Base-by-base conservation (phyloP, 2,888 invertebrate species). In the Pheosia tremula region DNA sequence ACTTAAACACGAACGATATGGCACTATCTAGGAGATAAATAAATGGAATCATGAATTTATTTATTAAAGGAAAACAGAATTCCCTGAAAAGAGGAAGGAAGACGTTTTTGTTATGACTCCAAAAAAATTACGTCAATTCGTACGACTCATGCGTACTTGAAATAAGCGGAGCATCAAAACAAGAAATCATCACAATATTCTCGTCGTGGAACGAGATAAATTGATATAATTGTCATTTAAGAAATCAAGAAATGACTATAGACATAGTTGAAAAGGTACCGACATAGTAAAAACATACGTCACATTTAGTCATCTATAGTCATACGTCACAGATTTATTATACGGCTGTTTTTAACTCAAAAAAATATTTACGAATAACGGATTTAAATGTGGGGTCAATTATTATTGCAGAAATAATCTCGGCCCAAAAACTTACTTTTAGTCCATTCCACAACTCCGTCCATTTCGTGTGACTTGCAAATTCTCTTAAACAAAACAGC, bases 21-120 rank as follows among this genome's bases (percentile, higher is more conserved):
- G 7, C 1, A 53, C 5, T 10, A 55, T 55, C 55, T n/a, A 10
- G 52, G 59, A 66, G 49, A 13, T 37, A 47, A 53, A 58, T 38
- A 55, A 8, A 39, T 37, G 41, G 8, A 53, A 8, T 13, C 54
- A 47, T 60, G 6, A 36, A 56, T 53, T 63, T 61, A 54, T 54
- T 8, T 45, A 45, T 60, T 74, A 60, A 64, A 63, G 60, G 56
- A 7, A 59, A 65, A 49, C 43, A 61, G 56, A 59, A 64, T 66
- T 75, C 64, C 38, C 11, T 4, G 75, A 68, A 72, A 43, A 61
- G 59, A 63, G 75, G 75, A 77, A 75, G 75, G 70, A 77, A 74
- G 58, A 65, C 45, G 39, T 39, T 63, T 69, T 75, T 75, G 75
- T 77, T 66, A 75, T 58, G 62, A 72, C 61, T 77, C 75, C 78